A percentile compares a stretch with the other conserved stretches of the same genome.
phyloP scores from a whole-genome alignment of 2,797 vertebrate genomes.

The Enoplosus armatus region DNA sequence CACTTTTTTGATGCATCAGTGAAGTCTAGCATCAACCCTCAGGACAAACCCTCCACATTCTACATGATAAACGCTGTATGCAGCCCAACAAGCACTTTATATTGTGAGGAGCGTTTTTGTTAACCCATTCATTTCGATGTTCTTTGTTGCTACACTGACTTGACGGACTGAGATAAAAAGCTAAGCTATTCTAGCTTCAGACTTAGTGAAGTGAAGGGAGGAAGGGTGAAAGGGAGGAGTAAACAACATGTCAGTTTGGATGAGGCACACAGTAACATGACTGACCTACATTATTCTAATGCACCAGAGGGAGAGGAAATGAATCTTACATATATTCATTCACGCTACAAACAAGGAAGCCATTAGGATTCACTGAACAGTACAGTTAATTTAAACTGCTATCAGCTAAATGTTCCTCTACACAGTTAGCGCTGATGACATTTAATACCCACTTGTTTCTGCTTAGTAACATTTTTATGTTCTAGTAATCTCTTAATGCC shows the following conservation, averaged over 20 bases:
- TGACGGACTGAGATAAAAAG: neutral
- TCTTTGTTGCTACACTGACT: neutral
- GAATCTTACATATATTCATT: neutral
- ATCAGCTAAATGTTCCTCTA: neutral
- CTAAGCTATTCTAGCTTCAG: neutral
- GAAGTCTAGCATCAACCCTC: neutral
- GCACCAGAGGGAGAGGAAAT: neutral
- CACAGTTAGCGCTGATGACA: neutral
- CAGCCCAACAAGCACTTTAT: neutral
- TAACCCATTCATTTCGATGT: neutral
- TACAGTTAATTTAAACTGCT: neutral
- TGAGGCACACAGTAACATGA: constrained; percentile 27
- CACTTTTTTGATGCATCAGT: neutral
- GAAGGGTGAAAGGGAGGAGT: neutral
- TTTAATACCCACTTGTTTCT: neutral
- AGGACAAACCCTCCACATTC: neutral
- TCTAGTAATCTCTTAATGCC: neutral
- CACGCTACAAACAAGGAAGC: neutral
- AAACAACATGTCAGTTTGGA: constrained; percentile 21
- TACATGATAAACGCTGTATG: neutral
- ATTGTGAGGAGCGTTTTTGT: neutral
- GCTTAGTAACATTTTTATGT: constrained; percentile 4
- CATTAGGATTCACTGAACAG: neutral
- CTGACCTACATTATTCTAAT: constrained; percentile 49
- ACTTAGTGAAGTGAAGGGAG: neutral